Base-by-base conservation (phyloP, 2,888 invertebrate genomes). In the Liodrosophila aerea region DNA sequence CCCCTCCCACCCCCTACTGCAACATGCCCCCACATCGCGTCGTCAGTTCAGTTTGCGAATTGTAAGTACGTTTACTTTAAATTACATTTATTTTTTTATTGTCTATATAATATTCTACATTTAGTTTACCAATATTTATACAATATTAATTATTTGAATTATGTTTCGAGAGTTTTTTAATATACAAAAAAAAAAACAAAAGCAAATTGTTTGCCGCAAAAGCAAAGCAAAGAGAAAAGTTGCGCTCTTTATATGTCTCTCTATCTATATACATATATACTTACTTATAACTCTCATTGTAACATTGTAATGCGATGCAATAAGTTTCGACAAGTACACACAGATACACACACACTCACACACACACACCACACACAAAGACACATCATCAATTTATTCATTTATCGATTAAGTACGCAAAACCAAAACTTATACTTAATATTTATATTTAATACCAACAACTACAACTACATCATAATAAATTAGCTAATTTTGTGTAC, bases 241-340 rank as follows among this genome's bases (percentile, higher is more conserved):
- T 53, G 22, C 43, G 59, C 64, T 73, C 59, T 57, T 59, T 71
- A 56, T 64, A 59, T 69, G 46, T 57, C 50, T 56, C 41, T 73
- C 40, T 58, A 46, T 67, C 37, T 62, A 1, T 47, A 36, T 56
- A 30, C 52, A 54, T 12, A 27, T 62, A 54, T 44, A 31, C 51
- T 37, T 45, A 27, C 57, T 39, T 67, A 46, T 61, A 44, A 76
- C 27, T 63, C 53, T 70, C 67, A 70, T 82, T 73, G 73, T 70
- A 73, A 73, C 73, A 78, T 83, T 87, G 88, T 87, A 87, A 88
- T 88, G 87, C 84, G 77, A 87, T 87, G 82, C 80, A 87, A 76
- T 73, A 76, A 59, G 75, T 84, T 82, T 71, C 60, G 52, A 65
- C 41, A 59, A 74, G 52, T 60, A 57, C 40, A 37, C 49, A 29